Conservation (phyloP, 2,113 vertebrate genomes). For the Nibea coibor region DNA sequence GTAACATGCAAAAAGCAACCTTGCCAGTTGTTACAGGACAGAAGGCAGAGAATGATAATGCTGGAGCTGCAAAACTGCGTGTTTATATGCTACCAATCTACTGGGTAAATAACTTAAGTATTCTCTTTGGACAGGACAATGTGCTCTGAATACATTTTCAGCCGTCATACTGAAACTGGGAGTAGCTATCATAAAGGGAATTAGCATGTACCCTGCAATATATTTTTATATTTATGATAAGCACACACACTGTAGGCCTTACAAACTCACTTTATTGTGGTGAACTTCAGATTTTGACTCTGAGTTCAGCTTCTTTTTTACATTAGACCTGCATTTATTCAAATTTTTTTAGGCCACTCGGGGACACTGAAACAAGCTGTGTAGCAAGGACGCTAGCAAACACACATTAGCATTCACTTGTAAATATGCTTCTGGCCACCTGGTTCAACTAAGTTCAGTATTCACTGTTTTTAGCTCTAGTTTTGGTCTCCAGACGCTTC, state of each 20-base stretch:
- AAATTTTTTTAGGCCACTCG: background rate
- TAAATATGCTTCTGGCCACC: background rate
- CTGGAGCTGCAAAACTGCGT: slow-evolving; percentile 2
- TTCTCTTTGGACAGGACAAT: slow-evolving; percentile 21
- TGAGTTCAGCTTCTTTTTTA: background rate
- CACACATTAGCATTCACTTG: background rate
- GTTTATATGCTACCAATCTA: slow-evolving; percentile 35
- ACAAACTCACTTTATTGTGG: background rate
- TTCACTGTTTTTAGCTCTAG: background rate
- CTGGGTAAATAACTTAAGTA: slow-evolving; percentile 32
- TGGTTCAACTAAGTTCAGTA: too few relatives aligned
- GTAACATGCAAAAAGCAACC: too few relatives aligned
- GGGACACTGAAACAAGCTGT: background rate
- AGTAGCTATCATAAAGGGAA: background rate
- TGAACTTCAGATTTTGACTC: background rate
- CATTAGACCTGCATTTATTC: background rate
- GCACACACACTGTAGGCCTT: background rate
- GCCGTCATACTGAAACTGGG: background rate
- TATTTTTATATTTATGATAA: background rate
- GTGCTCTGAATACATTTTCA: slow-evolving; percentile 27
- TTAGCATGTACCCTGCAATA: background rate
- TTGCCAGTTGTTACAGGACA: too few relatives aligned
- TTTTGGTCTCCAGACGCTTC: too few relatives aligned
- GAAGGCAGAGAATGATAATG: background rate
- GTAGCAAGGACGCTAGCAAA: background rate